Evolutionary conservation across 2,888 invertebrate genomes (phyloP), one percentile per base, ranked within the genome.

Genomic region (Noctua fimbriata): DNA sequence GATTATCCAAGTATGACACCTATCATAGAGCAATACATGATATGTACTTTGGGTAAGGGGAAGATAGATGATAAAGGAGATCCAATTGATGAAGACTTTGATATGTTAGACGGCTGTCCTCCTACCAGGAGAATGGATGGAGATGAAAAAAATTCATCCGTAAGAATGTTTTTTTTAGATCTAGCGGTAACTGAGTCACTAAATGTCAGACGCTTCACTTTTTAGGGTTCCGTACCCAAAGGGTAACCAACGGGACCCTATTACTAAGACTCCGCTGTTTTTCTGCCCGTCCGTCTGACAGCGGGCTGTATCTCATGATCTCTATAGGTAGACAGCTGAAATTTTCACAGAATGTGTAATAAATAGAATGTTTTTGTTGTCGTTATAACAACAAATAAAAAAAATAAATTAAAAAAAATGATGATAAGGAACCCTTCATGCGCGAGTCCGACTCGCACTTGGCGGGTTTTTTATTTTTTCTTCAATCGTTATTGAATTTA

Each of bases 11-110:
- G 7, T 52, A 36, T 80, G 79, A 3, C 14, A 75, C 75, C 74
- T 18, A 24, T 81, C 4, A 80, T 80, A 69, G 10, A 74, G 0
- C 67, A 81, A 52, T 80, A 80, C 44, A 80, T 80, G 79, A 67
- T 80, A 81, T 80, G 79, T 49, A 80, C 79, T 60, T 9, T 0
- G 52, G 79, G 79, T 69, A n/a, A 0, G 6, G 75, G 79, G 4
- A 24, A 0, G 2, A 81, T 80, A 60, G n/a, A 75, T 47, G 79
- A 80, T 28, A 9, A 9, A 16, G 79, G 79, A n/a, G 0, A 58
- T 4, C 67, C 75, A 10, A 2, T 21, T 3, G 44, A 32, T 12
- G 10, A 18, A 47, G 9, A 71, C 0, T 18, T 12, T 24, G 3
- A 0, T 12, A 21, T 60, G 28, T 0, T 69, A 7, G 67, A 81